Base-by-base conservation (phyloP, 2,113 vertebrate genomes). In the Actenoides hombroni region DNA sequence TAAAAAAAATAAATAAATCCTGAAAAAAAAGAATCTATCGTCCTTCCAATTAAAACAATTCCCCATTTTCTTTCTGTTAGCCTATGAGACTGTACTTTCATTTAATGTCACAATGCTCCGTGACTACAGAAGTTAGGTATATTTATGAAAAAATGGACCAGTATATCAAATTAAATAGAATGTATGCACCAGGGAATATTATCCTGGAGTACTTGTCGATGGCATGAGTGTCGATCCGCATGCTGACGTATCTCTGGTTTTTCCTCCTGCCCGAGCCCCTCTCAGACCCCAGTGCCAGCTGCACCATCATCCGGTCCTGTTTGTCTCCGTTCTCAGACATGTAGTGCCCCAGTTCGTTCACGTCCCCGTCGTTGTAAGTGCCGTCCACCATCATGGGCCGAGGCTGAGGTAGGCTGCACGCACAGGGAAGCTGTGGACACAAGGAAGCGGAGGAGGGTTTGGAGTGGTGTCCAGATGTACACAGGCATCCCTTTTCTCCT, bases 121-220 rank as follows among this genome's bases (percentile, higher is more conserved):
- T 92, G 93, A 63, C 91, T 70, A 44, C 20, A 46, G 71, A 83
- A 63, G 39, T 75, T 37, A 86, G 0, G 4, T 29, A 29, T 23
- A 46, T 77, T 97, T 99, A 99, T 28, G 98, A 99, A 97, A 99
- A 99, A 97, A 99, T 99, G 61, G 99, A 99, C 99, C 99, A 99
- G 96, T 99, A 99, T 98, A 99, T 99, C 98, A 99, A 98, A 85
- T 99, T 99, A 95, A 99, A 99, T 56, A 99, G 98, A 83, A 99
- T 98, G 90, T 99, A 99, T 4, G 99, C 98, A 3, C 98, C 99
- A 20, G 99, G 99, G 79, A 99, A 99, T 95, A 99, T 98, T n/a
- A 99, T 98, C 97, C 99, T 97, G 17, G 99, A 99, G 98, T 99
- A 99, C 94, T 99, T 99, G 97, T 99, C 99, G 70, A 99, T 99